These are phyloP conservation scores for Phyto melanocephala DNA, from an alignment of 2,888 invertebrate species.

Conservation along the genomic window DNA sequence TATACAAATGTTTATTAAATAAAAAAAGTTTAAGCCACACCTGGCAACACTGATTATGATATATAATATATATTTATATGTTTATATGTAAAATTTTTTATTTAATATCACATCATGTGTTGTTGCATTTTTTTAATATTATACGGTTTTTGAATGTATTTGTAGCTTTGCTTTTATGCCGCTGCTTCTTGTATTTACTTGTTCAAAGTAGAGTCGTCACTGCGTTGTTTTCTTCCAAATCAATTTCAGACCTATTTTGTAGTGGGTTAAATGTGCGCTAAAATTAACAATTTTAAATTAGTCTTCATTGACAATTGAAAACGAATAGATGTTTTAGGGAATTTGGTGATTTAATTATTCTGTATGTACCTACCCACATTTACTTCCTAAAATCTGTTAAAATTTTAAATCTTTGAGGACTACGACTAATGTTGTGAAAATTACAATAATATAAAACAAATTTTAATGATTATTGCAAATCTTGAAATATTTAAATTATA, in stretches of 20 bases:
- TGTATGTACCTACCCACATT: too few species aligned
- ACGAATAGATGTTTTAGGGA: conserved; percentile 54
- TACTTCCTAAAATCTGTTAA: conserved; percentile 12
- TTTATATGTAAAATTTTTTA: conserved; percentile 6
- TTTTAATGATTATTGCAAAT: conserved; percentile 11
- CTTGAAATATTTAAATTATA: not conserved
- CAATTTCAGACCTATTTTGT: conserved; percentile 27
- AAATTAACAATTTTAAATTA: conserved; percentile 59
- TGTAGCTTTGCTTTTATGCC: not conserved
- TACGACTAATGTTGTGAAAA: too few species aligned
- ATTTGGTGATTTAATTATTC: not conserved
- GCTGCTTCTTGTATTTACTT: conserved; percentile 9
- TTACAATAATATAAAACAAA: not conserved
- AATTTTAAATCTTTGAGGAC: conserved; percentile 39
- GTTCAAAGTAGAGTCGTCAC: conserved; percentile 16
- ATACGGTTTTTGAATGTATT: not conserved
- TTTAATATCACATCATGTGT: conserved; percentile 53
- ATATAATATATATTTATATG: too few species aligned
- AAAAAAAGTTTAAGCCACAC: too few species aligned
- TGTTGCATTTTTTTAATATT: conserved; percentile 15
- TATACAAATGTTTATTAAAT: too few species aligned
- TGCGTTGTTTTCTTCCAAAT: conserved; percentile 33
- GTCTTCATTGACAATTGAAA: conserved; percentile 68
- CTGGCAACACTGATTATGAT: too few species aligned
- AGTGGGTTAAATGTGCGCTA: conserved; percentile 66